Conservation (phyloP, 2,888 invertebrate genomes). For the Ophion obscuratus region DNA sequence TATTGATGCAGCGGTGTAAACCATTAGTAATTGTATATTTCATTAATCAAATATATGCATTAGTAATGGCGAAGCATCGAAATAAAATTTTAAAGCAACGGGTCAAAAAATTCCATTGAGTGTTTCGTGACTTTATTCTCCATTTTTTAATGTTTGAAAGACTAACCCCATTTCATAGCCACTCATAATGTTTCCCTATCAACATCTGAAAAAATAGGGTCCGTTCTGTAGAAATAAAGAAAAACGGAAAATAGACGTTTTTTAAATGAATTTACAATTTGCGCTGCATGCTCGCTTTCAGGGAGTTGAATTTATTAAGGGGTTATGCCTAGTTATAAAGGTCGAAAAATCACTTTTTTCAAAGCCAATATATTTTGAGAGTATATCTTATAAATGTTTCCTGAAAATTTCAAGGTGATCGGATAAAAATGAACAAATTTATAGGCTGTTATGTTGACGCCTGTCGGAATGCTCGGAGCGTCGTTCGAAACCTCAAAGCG, state of each 20-base stretch:
- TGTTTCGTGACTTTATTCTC: constrained; percentile 1
- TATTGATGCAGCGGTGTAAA: constrained; percentile 73
- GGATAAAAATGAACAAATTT: no score
- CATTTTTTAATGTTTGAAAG: not conserved
- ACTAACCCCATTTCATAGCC: not conserved
- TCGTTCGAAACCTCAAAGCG: no score
- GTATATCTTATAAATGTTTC: no score
- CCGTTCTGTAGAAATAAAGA: not conserved
- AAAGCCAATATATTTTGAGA: no score
- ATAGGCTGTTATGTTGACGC: no score
- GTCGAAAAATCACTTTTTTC: no score
- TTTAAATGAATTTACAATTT: not conserved
- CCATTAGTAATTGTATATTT: constrained; percentile 72
- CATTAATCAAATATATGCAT: constrained; percentile 76
- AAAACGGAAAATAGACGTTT: not conserved
- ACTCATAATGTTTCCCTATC: not conserved
- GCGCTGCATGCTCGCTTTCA: no score
- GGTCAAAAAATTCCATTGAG: constrained; percentile 50
- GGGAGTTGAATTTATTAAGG: no score
- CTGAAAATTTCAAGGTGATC: no score
- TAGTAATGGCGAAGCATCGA: constrained; percentile 76
- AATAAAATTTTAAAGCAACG: constrained; percentile 72
- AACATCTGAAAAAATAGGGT: not conserved
- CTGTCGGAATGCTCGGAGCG: no score
- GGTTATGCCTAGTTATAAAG: no score